Percentiles rank a stretch among this genome's conserved stretches.
Evolutionary conservation across 2,888 invertebrate species (phyloP).

Genomic region (Phengaris alcon): DNA sequence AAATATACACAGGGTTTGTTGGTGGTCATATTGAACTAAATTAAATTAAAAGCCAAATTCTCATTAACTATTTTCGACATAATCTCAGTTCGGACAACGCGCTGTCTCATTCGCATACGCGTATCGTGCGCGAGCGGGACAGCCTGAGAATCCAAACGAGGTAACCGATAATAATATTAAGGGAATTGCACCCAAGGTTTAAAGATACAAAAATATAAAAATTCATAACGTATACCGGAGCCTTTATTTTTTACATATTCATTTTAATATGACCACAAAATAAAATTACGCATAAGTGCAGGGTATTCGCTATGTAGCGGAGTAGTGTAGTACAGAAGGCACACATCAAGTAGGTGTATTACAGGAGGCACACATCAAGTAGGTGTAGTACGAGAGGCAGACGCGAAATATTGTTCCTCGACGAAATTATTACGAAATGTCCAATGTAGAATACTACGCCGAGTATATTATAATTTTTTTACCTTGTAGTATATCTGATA

Average conservation of each 20-base stretch:
- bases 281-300: conserved; percentile 51
- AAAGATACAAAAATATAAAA: not conserved
- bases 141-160: no score
- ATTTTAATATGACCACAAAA: conserved; percentile 29
- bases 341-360: conserved; percentile 30
- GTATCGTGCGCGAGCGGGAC: no score
- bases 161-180: not conserved
- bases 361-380: conserved; percentile 28
- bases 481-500: conserved; percentile 20
- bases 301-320: conserved; percentile 50
- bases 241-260: not conserved
- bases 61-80: no score
- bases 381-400: not conserved
- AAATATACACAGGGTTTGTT: conserved; percentile 34
- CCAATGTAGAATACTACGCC: conserved; percentile 15
- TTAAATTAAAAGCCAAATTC: not conserved
- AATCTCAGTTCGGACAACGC: no score
- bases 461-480: conserved; percentile 19
- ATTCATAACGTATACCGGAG: not conserved
- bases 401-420: conserved; percentile 6
- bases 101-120: no score
- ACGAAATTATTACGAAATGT: conserved; percentile 12
- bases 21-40: conserved; percentile 23
- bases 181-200: not conserved
- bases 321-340: conserved; percentile 38